Evolutionary conservation across 2,797 vertebrate genomes (phyloP), one percentile per base, ranked within the genome.

Genomic region (Erethizon dorsatum): DNA sequence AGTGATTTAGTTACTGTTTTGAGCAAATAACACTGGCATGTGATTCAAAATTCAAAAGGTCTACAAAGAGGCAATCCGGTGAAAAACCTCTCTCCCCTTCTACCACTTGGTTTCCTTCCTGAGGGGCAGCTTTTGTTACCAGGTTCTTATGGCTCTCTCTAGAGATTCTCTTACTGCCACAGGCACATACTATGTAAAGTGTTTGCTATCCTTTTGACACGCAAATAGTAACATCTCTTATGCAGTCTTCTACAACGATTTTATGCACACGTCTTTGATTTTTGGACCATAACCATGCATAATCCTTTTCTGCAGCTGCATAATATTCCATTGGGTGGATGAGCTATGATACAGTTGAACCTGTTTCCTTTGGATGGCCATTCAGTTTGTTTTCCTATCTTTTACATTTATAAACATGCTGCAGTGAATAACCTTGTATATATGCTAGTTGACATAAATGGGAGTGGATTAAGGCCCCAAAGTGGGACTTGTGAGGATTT

Each of bases 21-120:
- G 41, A 77, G 45, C 82, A 71, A 84, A 67, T 65, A 65, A 79
- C 13, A n/a, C 26, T 84, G 80, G 33, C 2, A 7, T 26, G 1
- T 86, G 50, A 86, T n/a, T 6, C 31, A 61, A 12, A 95, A 83
- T 91, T 93, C 22, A 59, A 52, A 87, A 84, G 54, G 78, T 22
- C 65, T 20, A 12, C 63, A 83, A 26, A 59, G 33, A 85, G 26
- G 37, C 24, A 69, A 8, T 31, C 12, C 24, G 45, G 37, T 77
- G 22, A 57, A 73, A 86, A 86, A 24, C 33, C 3, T 84, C 37
- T 1, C 26, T 28, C 15, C 5, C 4, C 5, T 28, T 77, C 73
- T 83, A 78, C 56, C 52, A 47, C 14, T 4, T 41, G 47, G 33
- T n/a, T 80, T n/a, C 45, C 47, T 45, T 83, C 13, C 52, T 65